Base-by-base conservation (phyloP, 1,140 invertebrate genomes). In the Hylaeus volcanicus region DNA sequence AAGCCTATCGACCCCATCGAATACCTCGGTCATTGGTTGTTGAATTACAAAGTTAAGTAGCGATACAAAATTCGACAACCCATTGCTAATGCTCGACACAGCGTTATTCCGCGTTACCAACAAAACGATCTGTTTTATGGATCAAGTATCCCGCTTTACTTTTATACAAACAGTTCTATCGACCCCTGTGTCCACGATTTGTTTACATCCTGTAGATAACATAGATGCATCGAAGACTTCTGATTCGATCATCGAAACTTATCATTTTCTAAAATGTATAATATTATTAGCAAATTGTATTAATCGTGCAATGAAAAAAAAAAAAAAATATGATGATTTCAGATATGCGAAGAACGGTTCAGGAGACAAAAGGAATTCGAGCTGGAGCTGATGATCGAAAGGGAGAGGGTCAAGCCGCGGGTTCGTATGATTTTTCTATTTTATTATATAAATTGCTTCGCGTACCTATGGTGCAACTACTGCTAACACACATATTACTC, bases 1-100 rank as follows among this genome's bases (percentile, higher is more conserved):
- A 91, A 89, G 58, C 92, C 90, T 12, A 45, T 45, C 15, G 88
- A 92, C 82, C 90, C 91, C 2, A 75, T 92, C 6, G 90, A 91
- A 51, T 92, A 91, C 86, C 87, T 92, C 9, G 90, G 80, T 1
- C 71, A 90, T 11, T 91, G 88, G 88, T 78, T 92, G 45, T 65
- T 92, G 8, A 81, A 92, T 84, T 92, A 84, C 37, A 88, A 83
- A 81, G 91, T 91, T 56, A 75, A 68, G 61, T 72, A 51, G 43
- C 37, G 5, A 5, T 26, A n/a, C 12, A 74, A 14, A 64, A 8
- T 48, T 26, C 37, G 37, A 8, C 15, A 48, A 51, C 11, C 11
- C 51, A 51, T 26, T 15, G 56, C 26, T 0, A 26, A 26, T 26
- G 26, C 26, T 26, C 26, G 26, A 26, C 26, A 26, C 26, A 26